Percentiles rank a stretch among this genome's conserved stretches.
Evolutionary conservation across 2,888 invertebrate species (phyloP).

Genomic region (Caenorhabditis wallacei): DNA sequence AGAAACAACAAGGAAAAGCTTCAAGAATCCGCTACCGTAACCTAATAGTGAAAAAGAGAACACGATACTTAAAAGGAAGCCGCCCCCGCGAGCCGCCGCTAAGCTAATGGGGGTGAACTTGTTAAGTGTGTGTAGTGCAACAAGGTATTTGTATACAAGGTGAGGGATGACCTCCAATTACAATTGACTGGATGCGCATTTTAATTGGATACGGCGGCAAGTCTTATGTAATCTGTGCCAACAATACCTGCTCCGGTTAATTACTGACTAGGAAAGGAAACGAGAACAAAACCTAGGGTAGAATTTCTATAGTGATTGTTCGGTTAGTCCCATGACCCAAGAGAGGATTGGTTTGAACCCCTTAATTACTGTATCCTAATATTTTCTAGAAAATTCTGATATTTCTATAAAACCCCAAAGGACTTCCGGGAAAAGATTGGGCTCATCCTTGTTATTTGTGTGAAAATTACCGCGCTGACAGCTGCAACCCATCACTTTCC

Average conservation of each 20-base stretch:
- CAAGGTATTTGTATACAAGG: conserved; percentile 27
- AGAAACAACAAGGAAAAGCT: conserved; percentile 15
- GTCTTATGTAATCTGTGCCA: conserved; percentile 52
- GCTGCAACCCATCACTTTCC: conserved; percentile 61
- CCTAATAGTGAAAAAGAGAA: conserved; percentile 24
- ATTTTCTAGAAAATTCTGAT: no score
- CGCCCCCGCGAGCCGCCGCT: conserved; percentile 36
- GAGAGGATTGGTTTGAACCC: not conserved
- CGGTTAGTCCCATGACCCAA: not conserved
- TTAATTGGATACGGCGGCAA: conserved; percentile 46
- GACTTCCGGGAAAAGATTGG: not conserved
- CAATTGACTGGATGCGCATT: conserved; percentile 35
- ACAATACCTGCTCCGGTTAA: conserved; percentile 44
- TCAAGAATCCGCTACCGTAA: conserved; percentile 56
- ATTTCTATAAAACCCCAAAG: not conserved
- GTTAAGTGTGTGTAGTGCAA: conserved; percentile 13
- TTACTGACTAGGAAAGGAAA: not conserved
- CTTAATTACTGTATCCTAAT: not conserved
- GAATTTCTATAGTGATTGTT: conserved; percentile 39
- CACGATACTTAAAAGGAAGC: conserved; percentile 49
- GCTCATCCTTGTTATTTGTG: conserved; percentile 25
- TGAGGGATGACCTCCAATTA: conserved; percentile 42
- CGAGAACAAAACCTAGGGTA: conserved; percentile 12
- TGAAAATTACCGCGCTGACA: conserved; percentile 65
- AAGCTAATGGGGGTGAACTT: conserved; percentile 43